Percentiles rank a stretch among this genome's conserved stretches.
These are phyloP conservation scores for Bryconaethiops microstoma DNA, from an alignment of 2,797 vertebrate genomes.

Conservation along the genomic window DNA sequence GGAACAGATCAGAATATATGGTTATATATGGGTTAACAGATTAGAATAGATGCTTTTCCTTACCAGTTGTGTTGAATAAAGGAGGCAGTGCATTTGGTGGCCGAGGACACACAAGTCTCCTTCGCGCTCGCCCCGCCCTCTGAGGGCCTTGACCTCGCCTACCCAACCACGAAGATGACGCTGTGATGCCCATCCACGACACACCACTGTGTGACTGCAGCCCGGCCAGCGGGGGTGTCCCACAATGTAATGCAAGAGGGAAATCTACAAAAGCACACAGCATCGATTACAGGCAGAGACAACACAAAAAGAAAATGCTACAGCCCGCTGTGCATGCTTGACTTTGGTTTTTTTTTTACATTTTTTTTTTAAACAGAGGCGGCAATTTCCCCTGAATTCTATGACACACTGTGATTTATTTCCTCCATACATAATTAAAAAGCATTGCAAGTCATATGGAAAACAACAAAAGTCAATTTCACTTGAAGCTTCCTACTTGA, in stretches of 20 bases:
- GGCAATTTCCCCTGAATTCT: no score
- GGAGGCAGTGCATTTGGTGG: constrained; percentile 52
- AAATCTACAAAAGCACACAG: constrained; percentile 47
- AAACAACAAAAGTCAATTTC: no score
- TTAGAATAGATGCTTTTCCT: not conserved
- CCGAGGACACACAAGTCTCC: constrained; percentile 56
- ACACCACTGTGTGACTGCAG: constrained; percentile 48
- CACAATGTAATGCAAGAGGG: constrained; percentile 60
- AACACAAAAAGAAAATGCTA: not conserved
- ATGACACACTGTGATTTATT: no score
- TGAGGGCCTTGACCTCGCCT: constrained; percentile 52
- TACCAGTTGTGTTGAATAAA: constrained; percentile 55
- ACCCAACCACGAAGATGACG: constrained; percentile 40
- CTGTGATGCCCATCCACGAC: constrained; percentile 36
- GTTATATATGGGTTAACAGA: not conserved
- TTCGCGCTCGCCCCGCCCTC: constrained; percentile 59
- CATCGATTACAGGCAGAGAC: not conserved
- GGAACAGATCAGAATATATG: not conserved
- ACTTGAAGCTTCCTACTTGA: no score
- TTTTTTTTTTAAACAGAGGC: no score
- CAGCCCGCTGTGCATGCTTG: no score
- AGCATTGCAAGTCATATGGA: no score
- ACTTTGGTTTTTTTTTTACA: no score
- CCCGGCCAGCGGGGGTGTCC: constrained; percentile 58
- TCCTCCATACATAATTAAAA: no score